Evolutionary conservation across 2,113 vertebrate genomes (phyloP).

Genomic region (Oostethus manadensis): DNA sequence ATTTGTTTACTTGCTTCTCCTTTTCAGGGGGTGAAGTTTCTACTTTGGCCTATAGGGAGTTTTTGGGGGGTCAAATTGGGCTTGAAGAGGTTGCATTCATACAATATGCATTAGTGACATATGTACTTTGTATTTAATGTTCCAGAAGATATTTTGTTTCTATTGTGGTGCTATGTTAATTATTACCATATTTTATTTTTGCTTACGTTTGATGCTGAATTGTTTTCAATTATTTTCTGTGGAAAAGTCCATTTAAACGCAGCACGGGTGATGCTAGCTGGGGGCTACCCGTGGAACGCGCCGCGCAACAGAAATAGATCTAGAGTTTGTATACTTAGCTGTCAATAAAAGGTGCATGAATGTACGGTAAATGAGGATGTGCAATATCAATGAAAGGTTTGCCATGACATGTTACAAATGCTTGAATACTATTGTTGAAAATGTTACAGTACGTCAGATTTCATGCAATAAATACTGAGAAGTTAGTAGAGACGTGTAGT

Average conservation of each 20-base stretch:
- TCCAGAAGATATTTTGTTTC: background rate
- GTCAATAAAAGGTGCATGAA: background rate
- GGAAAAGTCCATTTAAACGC: too few species aligned
- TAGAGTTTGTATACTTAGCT: background rate
- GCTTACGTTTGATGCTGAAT: background rate
- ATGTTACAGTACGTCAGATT: conserved; percentile 13
- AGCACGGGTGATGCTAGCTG: background rate
- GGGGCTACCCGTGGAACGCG: conserved; percentile 4
- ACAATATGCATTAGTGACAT: background rate
- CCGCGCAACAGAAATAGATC: too few species aligned
- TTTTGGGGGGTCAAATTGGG: too few species aligned
- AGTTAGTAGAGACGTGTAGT: background rate
- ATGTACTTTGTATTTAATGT: background rate
- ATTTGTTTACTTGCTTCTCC: conserved; percentile 3
- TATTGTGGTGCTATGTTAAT: background rate
- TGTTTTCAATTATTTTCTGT: too few species aligned
- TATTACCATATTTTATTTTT: background rate
- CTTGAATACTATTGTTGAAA: conserved; percentile 18
- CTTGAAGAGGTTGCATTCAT: background rate
- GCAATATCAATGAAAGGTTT: background rate
- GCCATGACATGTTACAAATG: conserved; percentile 16
- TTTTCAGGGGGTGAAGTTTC: conserved; percentile 45
- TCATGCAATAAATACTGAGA: conserved; percentile 36
- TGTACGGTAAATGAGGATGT: conserved; percentile 12
- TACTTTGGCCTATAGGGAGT: background rate